Evolutionary conservation across 2,797 vertebrate genomes (phyloP).

Genomic region (Pogoniulus pusillus): DNA sequence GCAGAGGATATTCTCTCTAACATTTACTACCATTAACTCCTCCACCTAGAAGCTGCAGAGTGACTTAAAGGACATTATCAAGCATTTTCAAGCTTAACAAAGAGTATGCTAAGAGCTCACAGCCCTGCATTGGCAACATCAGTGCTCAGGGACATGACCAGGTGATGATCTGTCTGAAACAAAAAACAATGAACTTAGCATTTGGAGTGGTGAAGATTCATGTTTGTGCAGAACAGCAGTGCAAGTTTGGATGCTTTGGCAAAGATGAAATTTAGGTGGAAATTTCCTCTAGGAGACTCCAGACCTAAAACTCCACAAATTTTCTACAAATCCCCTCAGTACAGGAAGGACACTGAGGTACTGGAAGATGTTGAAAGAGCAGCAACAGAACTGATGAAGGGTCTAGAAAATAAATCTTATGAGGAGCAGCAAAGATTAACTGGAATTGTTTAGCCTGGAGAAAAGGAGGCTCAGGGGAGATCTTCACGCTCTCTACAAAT

Average conservation of each 20-base stretch:
- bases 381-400: too few relatives aligned
- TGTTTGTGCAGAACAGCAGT: not conserved
- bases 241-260: not conserved
- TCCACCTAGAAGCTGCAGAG: not conserved
- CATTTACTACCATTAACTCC: not conserved
- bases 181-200: not conserved
- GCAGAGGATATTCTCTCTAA: not conserved
- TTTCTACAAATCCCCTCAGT: not conserved
- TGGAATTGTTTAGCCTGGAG: too few relatives aligned
- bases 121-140: not conserved
- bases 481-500: too few relatives aligned
- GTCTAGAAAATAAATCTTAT: too few relatives aligned
- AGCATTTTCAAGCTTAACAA: not conserved
- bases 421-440: too few relatives aligned
- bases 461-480: too few relatives aligned
- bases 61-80: not conserved
- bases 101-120: not conserved
- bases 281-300: not conserved
- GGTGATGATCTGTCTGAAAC: not conserved
- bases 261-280: not conserved
- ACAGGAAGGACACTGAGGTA: too few relatives aligned
- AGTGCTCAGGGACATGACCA: not conserved
- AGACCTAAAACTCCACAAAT: not conserved
- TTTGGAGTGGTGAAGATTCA: accelerated
- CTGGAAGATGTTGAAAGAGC: too few relatives aligned